phyloP scores from a whole-genome alignment of 2,113 vertebrate genomes.

The Oryzias curvinotus region DNA sequence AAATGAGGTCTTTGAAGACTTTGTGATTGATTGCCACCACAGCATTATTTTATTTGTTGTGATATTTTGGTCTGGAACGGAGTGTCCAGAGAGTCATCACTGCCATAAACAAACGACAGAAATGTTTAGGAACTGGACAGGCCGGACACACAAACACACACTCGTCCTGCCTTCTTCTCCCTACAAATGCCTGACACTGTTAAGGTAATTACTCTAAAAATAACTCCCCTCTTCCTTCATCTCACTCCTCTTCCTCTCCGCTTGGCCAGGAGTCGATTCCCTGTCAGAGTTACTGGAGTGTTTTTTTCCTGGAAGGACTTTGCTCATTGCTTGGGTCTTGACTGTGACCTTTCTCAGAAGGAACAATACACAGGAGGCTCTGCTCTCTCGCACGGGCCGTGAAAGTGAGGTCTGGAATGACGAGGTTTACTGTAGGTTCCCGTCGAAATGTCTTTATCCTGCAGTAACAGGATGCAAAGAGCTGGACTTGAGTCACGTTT shows the following conservation, averaged over 20 bases:
- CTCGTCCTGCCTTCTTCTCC: slow-evolving; percentile 47
- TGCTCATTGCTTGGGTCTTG: slow-evolving; percentile 57
- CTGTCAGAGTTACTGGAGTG: slow-evolving; percentile 63
- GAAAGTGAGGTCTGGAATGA: slow-evolving; percentile 59
- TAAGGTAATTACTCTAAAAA: slow-evolving; percentile 69
- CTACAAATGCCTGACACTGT: slow-evolving; percentile 45
- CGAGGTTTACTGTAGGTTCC: slow-evolving; percentile 52
- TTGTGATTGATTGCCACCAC: too few relatives aligned
- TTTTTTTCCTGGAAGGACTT: slow-evolving; percentile 79
- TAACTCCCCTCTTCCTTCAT: slow-evolving; percentile 58
- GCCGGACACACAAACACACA: slow-evolving; percentile 8
- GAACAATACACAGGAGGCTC: slow-evolving; percentile 69
- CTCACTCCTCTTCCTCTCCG: slow-evolving; percentile 19
- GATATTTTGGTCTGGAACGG: too few relatives aligned
- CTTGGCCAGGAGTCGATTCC: slow-evolving; percentile 38
- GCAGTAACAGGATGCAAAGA: slow-evolving; percentile 76
- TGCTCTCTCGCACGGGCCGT: slow-evolving; percentile 45
- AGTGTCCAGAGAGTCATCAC: too few relatives aligned
- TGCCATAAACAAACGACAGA: neutral
- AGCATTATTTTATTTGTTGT: too few relatives aligned
- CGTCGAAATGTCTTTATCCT: slow-evolving; percentile 74
- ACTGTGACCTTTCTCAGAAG: slow-evolving; percentile 53
- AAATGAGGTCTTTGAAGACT: too few relatives aligned
- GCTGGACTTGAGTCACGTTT: slow-evolving; percentile 73
- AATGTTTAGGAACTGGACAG: neutral